Evolutionary conservation across 2,888 invertebrate genomes (phyloP), one percentile per base, ranked within the genome.

Genomic region (Sminthurinus aureus): DNA sequence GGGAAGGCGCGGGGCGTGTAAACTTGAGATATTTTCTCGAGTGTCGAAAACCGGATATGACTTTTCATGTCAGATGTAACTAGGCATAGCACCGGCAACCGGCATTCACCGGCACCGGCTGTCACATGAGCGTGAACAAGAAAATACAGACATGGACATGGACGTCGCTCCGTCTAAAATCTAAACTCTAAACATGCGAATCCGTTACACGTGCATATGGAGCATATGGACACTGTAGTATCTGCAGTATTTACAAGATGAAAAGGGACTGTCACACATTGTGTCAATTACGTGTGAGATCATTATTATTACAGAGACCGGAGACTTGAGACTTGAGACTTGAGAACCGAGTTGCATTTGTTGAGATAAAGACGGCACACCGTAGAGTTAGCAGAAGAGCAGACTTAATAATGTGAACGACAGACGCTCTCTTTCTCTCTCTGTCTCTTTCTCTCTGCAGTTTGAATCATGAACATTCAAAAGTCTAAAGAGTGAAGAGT

Each of bases 21-120:
- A 38, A 38, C 6, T 38, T 11, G 64, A 38, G 64, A 74, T 58
- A 81, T 81, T 81, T 81, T 81, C 52, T 52, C 64, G 64, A 81
- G 81, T 81, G 81, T 81, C 74, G 81, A 81, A 81, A 74, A 64
- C 81, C 81, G 81, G 81, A 81, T 81, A 81, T 74, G 64, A 64
- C 64, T 74, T 74, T 38, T 64, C 81, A 52, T 75, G 74, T 64
- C 71, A 79, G 73, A 38, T 66, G 64, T 24, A 79, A 79, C 79
- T 24, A 79, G 79, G 67, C 79, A 64, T 79, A 79, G 58, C 75
- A 58, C n/a, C n/a, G n/a, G n/a, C n/a, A n/a, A n/a, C n/a, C n/a
- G n/a, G n/a, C n/a, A n/a, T n/a, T n/a, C n/a, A n/a, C n/a, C n/a
- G 58, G 2, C 15, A 13, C 18, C 58, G 18, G 58, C 15, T 58